Base-by-base conservation (phyloP, 2,113 vertebrate genomes). In the Gobiocypris rarus region DNA sequence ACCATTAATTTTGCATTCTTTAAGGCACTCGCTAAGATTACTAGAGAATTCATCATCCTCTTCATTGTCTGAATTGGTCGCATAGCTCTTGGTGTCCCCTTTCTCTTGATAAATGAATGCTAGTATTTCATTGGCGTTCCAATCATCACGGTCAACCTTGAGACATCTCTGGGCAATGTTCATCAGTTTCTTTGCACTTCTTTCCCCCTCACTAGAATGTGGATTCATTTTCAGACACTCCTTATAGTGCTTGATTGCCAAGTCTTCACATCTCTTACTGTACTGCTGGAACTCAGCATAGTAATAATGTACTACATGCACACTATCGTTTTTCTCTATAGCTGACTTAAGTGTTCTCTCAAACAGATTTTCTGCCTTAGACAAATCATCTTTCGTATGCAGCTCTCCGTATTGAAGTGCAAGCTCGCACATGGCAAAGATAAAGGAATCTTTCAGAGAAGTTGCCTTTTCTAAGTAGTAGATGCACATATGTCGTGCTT, bases 341-440 rank as follows among this genome's bases (percentile, higher is more conserved):
- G 87, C 84, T 19, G 17, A 31, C 24, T 75, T 11, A 14, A 89
- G 77, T 9, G 75, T 54, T 67, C 1, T 15, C 15, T 83, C 28
- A 76, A 90, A 90, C 71, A 87, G 41, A 8, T 84, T 45, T 14
- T 91, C 88, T 73, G 90, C 89, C 43, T 74, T 82, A 14, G n/a
- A 8, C 6, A 81, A 3, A 3, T 89, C 24, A 26, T 28, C 1
- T 9, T n/a, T 65, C n/a, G 88, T 19, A 26, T 31, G 2, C 7
- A n/a, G 58, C n/a, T 87, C 52, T 2, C 71, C 84, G 22, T 88
- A 89, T 8, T 85, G 77, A 4, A 58, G 0, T 17, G 80, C 87
- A 17, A 91, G 61, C 8, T 91, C 89, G 50, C 13, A 13, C 77
- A 84, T 79, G 9, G 89, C 88, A 34, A 28, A 1, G 22, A 85